Base-by-base conservation (phyloP, 2,888 invertebrate species). In the Metallyticus violacea region DNA sequence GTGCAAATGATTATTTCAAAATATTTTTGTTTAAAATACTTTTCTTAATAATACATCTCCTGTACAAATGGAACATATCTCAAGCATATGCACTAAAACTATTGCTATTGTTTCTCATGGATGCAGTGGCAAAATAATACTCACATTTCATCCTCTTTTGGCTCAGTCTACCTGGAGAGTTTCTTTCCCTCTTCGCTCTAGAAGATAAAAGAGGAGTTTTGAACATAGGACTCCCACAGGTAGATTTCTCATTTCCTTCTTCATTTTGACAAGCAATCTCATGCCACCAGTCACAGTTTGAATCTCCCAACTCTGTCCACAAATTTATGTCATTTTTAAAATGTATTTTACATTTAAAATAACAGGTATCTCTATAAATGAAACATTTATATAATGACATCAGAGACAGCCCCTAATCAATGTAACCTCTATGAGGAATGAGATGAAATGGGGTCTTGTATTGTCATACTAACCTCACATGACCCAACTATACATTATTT, bases 271-370 rank as follows among this genome's bases (percentile, higher is more conserved):
- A 26, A 77, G 29, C 3, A 28, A 29, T 30, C 26, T 86, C 78
- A 30, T n/a, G 76, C 86, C 77, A 86, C 81, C 81, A 86, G 5
- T 79, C 40, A 77, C 77, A 15, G 76, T 29, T 83, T 62, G 83
- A 76, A 28, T 77, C 77, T 27, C 30, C 81, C 4, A 76, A 76
- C 28, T 88, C 90, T 88, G 0, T 15, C 22, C 40, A 62, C 1
- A 62, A 62, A 40, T 40, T 9, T 40, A 22, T 62, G 6, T 62
- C 15, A 62, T 0, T 4, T 62, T 62, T 62, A 1, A 62, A 62
- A 15, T 62, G n/a, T n/a, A n/a, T n/a, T n/a, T n/a, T n/a, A n/a
- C n/a, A n/a, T n/a, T n/a, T n/a, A n/a, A n/a, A n/a, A n/a, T n/a
- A n/a, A n/a, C n/a, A n/a, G n/a, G n/a, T n/a, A n/a, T n/a, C n/a